phyloP scores from a whole-genome alignment of 2,797 vertebrate genomes.

The Leucoraja ocellata region DNA sequence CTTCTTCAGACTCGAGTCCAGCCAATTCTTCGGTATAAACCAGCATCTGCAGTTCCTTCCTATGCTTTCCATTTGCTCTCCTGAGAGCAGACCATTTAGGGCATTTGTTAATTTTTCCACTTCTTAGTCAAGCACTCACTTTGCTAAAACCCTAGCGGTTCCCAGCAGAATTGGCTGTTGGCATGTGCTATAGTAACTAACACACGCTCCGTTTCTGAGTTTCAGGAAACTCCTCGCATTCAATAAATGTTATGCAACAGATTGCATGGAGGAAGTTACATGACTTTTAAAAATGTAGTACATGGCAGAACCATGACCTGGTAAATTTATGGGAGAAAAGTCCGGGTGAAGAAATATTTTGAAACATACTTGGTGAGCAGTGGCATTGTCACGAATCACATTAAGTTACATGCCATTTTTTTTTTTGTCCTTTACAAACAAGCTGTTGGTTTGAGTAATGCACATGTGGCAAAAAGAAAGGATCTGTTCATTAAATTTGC shows the following conservation, averaged over 20 bases:
- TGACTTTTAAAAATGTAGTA: slow-evolving; percentile 21
- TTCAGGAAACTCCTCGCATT: slow-evolving; percentile 31
- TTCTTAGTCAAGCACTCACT: not conserved
- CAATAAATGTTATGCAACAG: slow-evolving; percentile 7
- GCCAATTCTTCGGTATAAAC: no score
- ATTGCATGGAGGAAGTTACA: slow-evolving; percentile 19
- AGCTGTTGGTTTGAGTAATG: slow-evolving; percentile 31
- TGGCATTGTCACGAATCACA: slow-evolving; percentile 17
- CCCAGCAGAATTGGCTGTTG: not conserved
- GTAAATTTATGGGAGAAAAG: slow-evolving; percentile 30
- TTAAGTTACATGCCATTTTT: slow-evolving; percentile 15
- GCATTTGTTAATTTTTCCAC: not conserved
- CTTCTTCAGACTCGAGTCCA: no score
- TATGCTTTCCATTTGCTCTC: not conserved
- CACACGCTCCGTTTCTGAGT: not conserved
- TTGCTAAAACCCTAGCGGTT: not conserved
- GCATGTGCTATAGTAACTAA: slow-evolving; percentile 16
- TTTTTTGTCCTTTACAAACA: slow-evolving; percentile 27
- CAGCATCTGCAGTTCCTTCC: no score
- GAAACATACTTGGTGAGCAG: slow-evolving; percentile 17
- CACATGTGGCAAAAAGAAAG: slow-evolving; percentile 49
- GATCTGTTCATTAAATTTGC: slow-evolving; percentile 77
- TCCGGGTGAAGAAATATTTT: not conserved
- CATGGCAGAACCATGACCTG: not conserved
- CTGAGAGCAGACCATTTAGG: not conserved